Evolutionary conservation across 2,888 invertebrate genomes (phyloP).

Genomic region (Thyatira batis): DNA sequence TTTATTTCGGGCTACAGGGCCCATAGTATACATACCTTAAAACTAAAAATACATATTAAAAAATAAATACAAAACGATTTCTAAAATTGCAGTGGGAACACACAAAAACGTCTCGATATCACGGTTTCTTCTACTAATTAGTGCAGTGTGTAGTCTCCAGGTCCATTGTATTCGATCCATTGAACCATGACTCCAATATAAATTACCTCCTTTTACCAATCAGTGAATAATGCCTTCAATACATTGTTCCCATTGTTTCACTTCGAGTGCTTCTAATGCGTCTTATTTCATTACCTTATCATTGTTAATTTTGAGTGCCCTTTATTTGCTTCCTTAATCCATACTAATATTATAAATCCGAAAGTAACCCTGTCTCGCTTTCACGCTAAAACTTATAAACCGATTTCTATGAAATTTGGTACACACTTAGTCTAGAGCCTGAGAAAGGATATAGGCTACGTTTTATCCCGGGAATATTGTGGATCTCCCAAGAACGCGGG

Average conservation of each 20-base stretch:
- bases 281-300: constrained; percentile 13
- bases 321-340: not conserved
- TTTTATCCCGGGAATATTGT: too few species aligned
- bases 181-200: constrained; percentile 40
- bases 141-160: constrained; percentile 7
- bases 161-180: constrained; percentile 43
- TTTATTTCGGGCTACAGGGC: too few species aligned
- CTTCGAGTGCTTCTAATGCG: constrained; percentile 11
- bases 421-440: too few species aligned
- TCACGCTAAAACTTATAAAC: too few species aligned
- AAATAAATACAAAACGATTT: not conserved
- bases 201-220: constrained; percentile 30
- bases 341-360: not conserved
- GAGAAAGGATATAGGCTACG: too few species aligned
- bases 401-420: too few species aligned
- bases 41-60: not conserved
- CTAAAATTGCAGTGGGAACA: not conserved
- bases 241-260: constrained; percentile 30
- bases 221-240: constrained; percentile 25
- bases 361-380: too few species aligned
- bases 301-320: constrained; percentile 18
- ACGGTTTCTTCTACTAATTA: constrained; percentile 1
- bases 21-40: too few species aligned
- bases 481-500: too few species aligned
- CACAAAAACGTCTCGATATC: not conserved